Base-by-base conservation (phyloP, 2,113 vertebrate species). In the Tympanuchus pallidicinctus region DNA sequence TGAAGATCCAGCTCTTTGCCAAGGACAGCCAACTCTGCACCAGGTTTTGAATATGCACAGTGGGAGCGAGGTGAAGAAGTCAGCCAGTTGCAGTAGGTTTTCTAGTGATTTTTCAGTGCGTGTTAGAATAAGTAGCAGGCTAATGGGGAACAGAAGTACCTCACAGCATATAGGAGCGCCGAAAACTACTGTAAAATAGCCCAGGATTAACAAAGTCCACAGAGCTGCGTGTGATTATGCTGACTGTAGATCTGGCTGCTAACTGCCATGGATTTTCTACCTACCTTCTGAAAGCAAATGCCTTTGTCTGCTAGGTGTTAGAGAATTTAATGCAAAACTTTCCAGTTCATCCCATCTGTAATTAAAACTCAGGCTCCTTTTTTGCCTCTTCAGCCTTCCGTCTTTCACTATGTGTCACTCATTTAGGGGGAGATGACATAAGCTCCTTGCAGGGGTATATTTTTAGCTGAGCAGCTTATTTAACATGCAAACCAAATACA, bases 381-480 rank as follows among this genome's bases (percentile, higher is more conserved):
- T 30, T 14, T 65, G 43, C 65, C 40, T 90, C 48, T 90, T 81
- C 57, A 92, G 61, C 57, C 34, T 93, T 78, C 38, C 30, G 48
- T 88, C 94, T 94, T 94, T 89, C 61, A 65, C 61, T 74, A 78
- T 65, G 75, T 78, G 79, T 89, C 82, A 79, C 70, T 65, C 9
- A 0, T 84, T 84, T 91, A 8, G 70, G 59, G 66, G 52, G 27
- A 97, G 91, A 73, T 84, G 91, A 93, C 91, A 93, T 94, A 83
- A 87, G 48, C 47, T 93, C 43, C 71, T 92, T 95, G 82, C 60
- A 13, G 72, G 87, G 66, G 32, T 86, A 67, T 80, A 84, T 92
- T 94, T 95, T 92, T 87, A 97, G 85, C 86, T 77, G 74, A 96
- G 86, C 28, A 95, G 79, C 94, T 96, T 96, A 88, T 88, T 94